Evolutionary conservation across 2,888 invertebrate genomes (phyloP).

Genomic region (Spilosoma lubricipeda): DNA sequence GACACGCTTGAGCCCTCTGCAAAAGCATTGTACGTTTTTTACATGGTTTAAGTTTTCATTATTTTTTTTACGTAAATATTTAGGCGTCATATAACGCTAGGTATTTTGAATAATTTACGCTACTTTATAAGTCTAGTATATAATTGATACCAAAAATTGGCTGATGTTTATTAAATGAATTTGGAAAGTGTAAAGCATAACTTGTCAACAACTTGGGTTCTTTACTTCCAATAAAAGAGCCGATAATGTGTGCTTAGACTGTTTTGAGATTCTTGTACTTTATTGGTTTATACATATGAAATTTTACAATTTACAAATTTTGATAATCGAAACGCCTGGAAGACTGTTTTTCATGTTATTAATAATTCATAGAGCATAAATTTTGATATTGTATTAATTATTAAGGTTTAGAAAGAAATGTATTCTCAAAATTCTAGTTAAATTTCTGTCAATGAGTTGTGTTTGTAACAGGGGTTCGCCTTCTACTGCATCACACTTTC

Average conservation of each 20-base stretch:
- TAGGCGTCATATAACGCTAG: slow-evolving; percentile 29
- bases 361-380: slow-evolving; percentile 82
- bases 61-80: slow-evolving; percentile 29
- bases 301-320: slow-evolving; percentile 85
- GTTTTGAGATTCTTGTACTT: slow-evolving; percentile 79
- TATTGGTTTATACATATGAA: slow-evolving; percentile 75
- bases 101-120: slow-evolving; percentile 41
- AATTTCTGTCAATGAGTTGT: slow-evolving; percentile 39
- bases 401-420: slow-evolving; percentile 74
- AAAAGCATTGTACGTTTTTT: slow-evolving; percentile 39
- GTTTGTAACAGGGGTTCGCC: slow-evolving; percentile 30
- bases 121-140: slow-evolving; percentile 56
- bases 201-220: slow-evolving; percentile 47
- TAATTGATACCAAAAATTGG: slow-evolving; percentile 73
- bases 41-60: slow-evolving; percentile 25
- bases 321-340: slow-evolving; percentile 81
- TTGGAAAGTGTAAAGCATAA: slow-evolving; percentile 50
- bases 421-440: slow-evolving; percentile 67
- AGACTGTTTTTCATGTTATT: slow-evolving; percentile 84
- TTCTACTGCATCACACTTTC: slow-evolving; percentile 5
- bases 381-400: slow-evolving; percentile 82
- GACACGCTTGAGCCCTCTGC: slow-evolving; percentile 28
- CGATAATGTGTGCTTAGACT: slow-evolving; percentile 65
- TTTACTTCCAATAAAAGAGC: slow-evolving; percentile 54
- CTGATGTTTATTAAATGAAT: slow-evolving; percentile 62